Percentiles rank a stretch among this genome's conserved stretches.
Conservation (phyloP, 2,113 vertebrate genomes). For the Axis porcinus region DNA sequence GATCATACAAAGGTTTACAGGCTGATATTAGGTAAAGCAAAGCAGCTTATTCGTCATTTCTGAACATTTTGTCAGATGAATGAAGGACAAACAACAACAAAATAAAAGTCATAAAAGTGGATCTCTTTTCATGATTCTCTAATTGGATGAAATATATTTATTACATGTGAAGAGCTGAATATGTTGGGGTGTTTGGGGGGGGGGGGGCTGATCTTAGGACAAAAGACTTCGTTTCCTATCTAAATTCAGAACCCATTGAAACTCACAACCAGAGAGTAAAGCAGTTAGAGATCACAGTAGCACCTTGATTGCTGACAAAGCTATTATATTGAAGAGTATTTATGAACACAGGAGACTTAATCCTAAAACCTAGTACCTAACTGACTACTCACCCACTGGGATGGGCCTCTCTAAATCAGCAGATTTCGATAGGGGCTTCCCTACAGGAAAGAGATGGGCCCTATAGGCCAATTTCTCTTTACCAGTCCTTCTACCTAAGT, state of each 20-base stretch:
- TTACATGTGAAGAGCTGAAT: background rate
- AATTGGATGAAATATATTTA: background rate
- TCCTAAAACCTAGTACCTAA: background rate
- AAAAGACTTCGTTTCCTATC: background rate
- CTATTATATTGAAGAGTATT: background rate
- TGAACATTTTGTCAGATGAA: conserved; percentile 1
- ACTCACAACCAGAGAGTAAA: background rate
- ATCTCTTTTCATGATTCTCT: background rate
- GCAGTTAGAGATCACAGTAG: background rate
- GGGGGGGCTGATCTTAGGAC: background rate
- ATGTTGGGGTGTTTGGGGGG: background rate
- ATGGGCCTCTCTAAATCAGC: background rate
- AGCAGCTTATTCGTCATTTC: conserved; percentile 61
- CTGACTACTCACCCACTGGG: too few relatives aligned
- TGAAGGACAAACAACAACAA: conserved; percentile 40
- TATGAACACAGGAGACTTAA: background rate
- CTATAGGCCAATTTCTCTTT: background rate
- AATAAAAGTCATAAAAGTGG: background rate
- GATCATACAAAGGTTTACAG: conserved; percentile 38
- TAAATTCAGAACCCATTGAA: background rate
- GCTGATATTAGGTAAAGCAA: conserved; percentile 20
- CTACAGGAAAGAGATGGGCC: background rate
- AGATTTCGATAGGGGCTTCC: background rate
- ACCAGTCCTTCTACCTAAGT: background rate
- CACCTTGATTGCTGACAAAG: background rate